A percentile compares a stretch with the other conserved stretches of the same genome.
These are phyloP conservation scores for Apamea sordens DNA, from an alignment of 2,888 invertebrate species.

Conservation along the genomic window DNA sequence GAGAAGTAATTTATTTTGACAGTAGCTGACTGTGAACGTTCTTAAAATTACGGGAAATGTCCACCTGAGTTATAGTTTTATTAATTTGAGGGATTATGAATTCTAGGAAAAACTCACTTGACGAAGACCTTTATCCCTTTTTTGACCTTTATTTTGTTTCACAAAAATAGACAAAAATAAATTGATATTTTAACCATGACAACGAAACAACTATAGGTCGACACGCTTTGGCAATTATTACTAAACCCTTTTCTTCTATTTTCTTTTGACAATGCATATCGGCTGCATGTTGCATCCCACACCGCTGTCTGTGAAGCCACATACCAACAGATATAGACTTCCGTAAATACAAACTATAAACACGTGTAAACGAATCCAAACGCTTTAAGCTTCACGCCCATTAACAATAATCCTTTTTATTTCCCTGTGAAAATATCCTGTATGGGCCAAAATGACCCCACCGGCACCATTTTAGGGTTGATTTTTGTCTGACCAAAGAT, in stretches of 20 bases:
- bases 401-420: slow-evolving; percentile 86
- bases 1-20: neutral
- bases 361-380: slow-evolving; percentile 79
- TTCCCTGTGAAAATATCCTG: slow-evolving; percentile 68
- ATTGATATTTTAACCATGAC: neutral
- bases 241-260: neutral
- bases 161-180: neutral
- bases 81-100: neutral
- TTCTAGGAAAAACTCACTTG: neutral
- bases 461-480: slow-evolving; percentile 69
- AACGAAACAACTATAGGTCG: neutral
- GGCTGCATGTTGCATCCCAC: neutral
- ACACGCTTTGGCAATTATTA: neutral
- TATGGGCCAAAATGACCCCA: slow-evolving; percentile 63
- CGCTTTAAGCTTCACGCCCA: slow-evolving; percentile 77
- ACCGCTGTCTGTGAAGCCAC: slow-evolving; percentile 59
- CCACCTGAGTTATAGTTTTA: neutral
- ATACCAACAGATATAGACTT: slow-evolving; percentile 72
- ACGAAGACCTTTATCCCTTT: neutral
- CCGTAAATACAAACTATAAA: slow-evolving; percentile 77
- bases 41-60: neutral
- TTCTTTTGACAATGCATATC: slow-evolving; percentile 27
- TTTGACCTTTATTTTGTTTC: too few species aligned
- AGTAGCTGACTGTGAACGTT: neutral
- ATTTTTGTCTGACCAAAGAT: slow-evolving; percentile 60